Evolutionary conservation across 2,113 vertebrate species (phyloP), one percentile per base, ranked within the genome.

Genomic region (Eulacestoma nigropectus): DNA sequence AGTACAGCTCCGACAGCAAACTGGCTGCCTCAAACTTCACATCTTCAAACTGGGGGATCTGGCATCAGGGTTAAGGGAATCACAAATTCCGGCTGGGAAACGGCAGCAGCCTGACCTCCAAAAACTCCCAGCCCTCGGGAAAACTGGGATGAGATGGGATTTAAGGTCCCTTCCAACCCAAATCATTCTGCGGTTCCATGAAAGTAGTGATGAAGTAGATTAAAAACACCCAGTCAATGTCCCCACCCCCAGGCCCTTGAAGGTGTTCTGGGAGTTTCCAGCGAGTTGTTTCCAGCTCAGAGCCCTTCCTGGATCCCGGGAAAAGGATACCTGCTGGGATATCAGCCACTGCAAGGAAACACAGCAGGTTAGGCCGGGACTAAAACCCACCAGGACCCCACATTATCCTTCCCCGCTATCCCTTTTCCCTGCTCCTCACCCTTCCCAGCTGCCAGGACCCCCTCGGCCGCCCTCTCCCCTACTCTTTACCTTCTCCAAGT

Each of bases 21-120:
- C 99, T 99, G 33, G 99, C 99, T 15, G 99, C 99, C 98, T 99
- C 99, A 78, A 99, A 99, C 96, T 99, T 99, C 42, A 99, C 99
- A 97, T 99, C 99, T 97, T 99, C 99, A 95, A 99, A 99, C 97
- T 99, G 99, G 0, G 99, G 98, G 84, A 99, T 98, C 98, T 99
- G 84, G 39, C 41, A 82, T 8, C 49, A 23, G 47, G 14, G 97
- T 98, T 96, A 98, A 98, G 98, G n/a, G n/a, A 69, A 69, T 1
- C 42, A 1, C 15, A 60, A 44, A 25, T 11, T 7, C 21, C 0
- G 8, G 0, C 8, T 14, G 46, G 55, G 12, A 33, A 33, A 7
- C 13, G 20, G 16, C 76, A 16, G 4, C 11, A 9, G 13, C 21
- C 20, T 2, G 2, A 35, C 10, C 2, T 4, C 44, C 53, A 13